Base-by-base conservation (phyloP, 2,888 invertebrate species). In the Dolichomitus sp. region DNA sequence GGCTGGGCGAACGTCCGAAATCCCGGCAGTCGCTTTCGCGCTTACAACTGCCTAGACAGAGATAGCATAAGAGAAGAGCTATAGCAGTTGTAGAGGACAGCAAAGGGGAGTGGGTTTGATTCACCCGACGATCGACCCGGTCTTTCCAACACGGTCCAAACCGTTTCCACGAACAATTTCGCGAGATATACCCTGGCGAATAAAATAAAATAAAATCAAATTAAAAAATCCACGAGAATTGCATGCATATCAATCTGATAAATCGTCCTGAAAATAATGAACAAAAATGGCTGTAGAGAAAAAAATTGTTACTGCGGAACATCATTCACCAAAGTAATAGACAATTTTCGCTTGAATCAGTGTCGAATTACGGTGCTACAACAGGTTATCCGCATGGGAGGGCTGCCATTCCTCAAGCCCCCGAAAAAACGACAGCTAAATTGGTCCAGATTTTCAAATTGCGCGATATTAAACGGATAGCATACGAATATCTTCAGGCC, bases 361-460 rank as follows among this genome's bases (percentile, higher is more conserved):
- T 76, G 11, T 79, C 68, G 63, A 63, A 50, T 84, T 84, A 72
- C 74, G 12, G n/a, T n/a, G 69, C 14, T 69, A 61, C 37, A 30
- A 6, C 40, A 33, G 33, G 23, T 14, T 48, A 81, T 57, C 33
- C 11, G 23, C 69, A 27, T 61, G 63, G 33, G 45, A 23, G 63
- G 78, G 40, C 63, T 19, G 69, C 69, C 61, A 86, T 83, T 72
- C 19, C 40, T 84, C 76, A 74, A 50, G 17, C 23, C 50, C n/a
- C 7, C 19, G 5, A 40, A 70, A 48, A 65, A 75, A 69, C 68
- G 85, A 86, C 87, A 79, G 86, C 76, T 57, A 88, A 86, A 88
- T 88, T 86, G 82, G 59, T 33, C 59, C 19, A 66, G 70, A 77
- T 80, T 83, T 74, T 81, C 52, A 86, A 85, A 86, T 84, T 85